phyloP scores from a whole-genome alignment of 2,888 invertebrate genomes.

The Conistra vaccinii region DNA sequence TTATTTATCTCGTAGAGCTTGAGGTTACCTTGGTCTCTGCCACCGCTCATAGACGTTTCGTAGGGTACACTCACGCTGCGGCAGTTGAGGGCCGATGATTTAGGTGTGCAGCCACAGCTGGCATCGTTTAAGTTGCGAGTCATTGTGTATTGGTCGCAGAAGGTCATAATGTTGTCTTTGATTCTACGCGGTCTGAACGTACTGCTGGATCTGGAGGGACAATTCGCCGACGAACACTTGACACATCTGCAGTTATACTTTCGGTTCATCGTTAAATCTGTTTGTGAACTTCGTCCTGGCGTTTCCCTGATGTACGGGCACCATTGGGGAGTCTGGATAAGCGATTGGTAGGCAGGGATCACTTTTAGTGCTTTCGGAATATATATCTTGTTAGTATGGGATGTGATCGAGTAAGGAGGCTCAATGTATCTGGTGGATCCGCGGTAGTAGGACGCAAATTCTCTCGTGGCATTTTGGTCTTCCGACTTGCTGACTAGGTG shows the following conservation, averaged over 20 bases:
- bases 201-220: constrained; percentile 58
- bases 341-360: constrained; percentile 67
- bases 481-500: constrained; percentile 60
- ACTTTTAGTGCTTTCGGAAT: constrained; percentile 40
- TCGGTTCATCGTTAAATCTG: constrained; percentile 37
- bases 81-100: constrained; percentile 52
- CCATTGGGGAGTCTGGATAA: constrained; percentile 71
- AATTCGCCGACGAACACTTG: constrained; percentile 66
- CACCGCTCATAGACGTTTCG: constrained; percentile 39
- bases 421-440: constrained; percentile 60
- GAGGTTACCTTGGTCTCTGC: constrained; percentile 55
- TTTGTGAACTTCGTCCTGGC: constrained; percentile 59
- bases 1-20: constrained; percentile 31
- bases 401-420: constrained; percentile 69
- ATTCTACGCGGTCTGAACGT: constrained; percentile 51
- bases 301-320: constrained; percentile 67
- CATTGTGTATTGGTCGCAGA: constrained; percentile 79
- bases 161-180: constrained; percentile 78
- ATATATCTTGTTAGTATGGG: constrained; percentile 60
- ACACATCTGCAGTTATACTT: constrained; percentile 70
- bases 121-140: constrained; percentile 76
- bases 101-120: constrained; percentile 67
- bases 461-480: constrained; percentile 57
- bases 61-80: constrained; percentile 51
- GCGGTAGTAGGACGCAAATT: constrained; percentile 72